phyloP scores from a whole-genome alignment of 2,888 invertebrate species.

The Mactromeris polynyma region DNA sequence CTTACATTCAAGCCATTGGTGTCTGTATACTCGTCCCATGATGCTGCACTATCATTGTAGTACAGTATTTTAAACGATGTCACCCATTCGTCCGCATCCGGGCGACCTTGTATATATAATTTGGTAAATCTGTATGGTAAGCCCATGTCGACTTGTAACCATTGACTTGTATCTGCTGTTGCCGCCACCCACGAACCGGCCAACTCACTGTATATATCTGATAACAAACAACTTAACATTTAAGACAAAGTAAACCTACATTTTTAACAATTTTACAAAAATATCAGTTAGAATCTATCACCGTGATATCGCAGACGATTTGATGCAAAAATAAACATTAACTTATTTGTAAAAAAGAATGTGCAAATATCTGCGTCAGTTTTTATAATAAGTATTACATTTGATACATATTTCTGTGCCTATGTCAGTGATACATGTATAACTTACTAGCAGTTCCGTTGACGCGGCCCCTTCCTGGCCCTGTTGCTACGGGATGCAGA shows the following conservation, averaged over 20 bases:
- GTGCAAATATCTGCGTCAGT: too few relatives aligned
- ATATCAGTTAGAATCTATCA: too few relatives aligned
- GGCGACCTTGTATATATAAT: slow-evolving; percentile 82
- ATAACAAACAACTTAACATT: not conserved
- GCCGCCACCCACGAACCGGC: slow-evolving; percentile 84
- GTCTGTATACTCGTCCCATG: slow-evolving; percentile 63
- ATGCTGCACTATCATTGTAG: slow-evolving; percentile 63
- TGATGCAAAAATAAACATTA: too few relatives aligned
- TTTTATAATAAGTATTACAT: too few relatives aligned
- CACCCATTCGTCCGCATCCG: slow-evolving; percentile 77
- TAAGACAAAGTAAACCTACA: too few relatives aligned
- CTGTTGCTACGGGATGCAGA: slow-evolving; percentile 46
- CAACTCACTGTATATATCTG: slow-evolving; percentile 71
- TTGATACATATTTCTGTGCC: too few relatives aligned
- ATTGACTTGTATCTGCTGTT: slow-evolving; percentile 77
- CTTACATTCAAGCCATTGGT: slow-evolving; percentile 65
- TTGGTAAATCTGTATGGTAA: slow-evolving; percentile 73
- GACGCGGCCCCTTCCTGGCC: slow-evolving; percentile 72
- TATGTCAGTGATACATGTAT: too few relatives aligned
- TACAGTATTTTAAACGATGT: slow-evolving; percentile 74
- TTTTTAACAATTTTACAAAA: too few relatives aligned
- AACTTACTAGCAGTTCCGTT: slow-evolving; percentile 52
- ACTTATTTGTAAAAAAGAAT: too few relatives aligned
- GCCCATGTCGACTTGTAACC: slow-evolving; percentile 78
- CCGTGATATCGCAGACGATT: too few relatives aligned